These are phyloP conservation scores for Dendrocincla tyrannina DNA, from an alignment of 2,797 vertebrate species.

Conservation along the genomic window DNA sequence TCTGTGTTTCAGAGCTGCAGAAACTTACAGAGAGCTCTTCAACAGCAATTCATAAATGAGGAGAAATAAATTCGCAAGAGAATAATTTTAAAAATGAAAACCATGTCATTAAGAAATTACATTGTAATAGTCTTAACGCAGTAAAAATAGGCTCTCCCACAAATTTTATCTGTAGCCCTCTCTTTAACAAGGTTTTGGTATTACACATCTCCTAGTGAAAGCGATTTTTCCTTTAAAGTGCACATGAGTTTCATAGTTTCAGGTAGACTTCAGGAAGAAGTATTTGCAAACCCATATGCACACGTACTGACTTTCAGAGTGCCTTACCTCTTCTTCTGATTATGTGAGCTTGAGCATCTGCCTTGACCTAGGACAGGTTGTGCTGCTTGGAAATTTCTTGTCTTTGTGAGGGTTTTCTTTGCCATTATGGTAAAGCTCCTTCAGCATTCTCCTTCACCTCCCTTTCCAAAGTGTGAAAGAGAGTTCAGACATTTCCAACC, in stretches of 20 bases:
- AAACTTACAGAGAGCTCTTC: not conserved
- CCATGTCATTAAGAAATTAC: not conserved
- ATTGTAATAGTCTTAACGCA: not conserved
- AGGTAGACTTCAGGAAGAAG: not conserved
- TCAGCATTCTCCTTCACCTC: not conserved
- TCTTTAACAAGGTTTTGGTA: not conserved
- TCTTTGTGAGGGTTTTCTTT: not conserved
- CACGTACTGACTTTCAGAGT: not conserved
- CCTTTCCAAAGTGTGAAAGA: not conserved
- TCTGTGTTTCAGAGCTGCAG: not conserved
- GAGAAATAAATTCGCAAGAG: not conserved
- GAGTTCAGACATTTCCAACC: constrained; percentile 4
- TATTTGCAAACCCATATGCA: not conserved
- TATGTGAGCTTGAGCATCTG: not conserved
- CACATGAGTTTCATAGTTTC: not conserved
- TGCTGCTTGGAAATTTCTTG: not conserved
- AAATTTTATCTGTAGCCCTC: not conserved
- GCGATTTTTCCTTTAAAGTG: not conserved
- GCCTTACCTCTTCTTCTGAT: not conserved
- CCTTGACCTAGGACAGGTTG: not conserved
- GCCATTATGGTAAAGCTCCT: not conserved
- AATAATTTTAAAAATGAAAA: not conserved
- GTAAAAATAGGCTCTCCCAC: not conserved
- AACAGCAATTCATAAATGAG: not conserved
- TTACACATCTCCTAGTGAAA: not conserved